phyloP scores from a whole-genome alignment of 2,113 vertebrate species.

The Symphodus melops region DNA sequence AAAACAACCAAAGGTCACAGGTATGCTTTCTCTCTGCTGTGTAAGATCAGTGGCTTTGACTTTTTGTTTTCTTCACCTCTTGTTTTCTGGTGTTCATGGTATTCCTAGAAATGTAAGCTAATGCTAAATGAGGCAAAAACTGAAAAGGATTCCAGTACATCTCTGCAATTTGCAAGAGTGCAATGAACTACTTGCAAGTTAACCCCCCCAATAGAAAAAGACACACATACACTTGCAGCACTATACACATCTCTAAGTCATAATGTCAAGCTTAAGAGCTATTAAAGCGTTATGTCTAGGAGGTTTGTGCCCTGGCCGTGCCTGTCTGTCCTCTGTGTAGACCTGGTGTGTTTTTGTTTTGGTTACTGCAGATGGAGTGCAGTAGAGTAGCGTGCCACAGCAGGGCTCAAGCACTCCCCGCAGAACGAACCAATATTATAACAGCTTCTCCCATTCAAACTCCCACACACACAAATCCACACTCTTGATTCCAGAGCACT shows the following conservation, averaged over 20 bases:
- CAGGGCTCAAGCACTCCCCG: slow-evolving; percentile 32
- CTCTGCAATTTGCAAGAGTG: slow-evolving; percentile 24
- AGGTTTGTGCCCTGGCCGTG: slow-evolving; percentile 25
- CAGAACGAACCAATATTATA: slow-evolving; percentile 75
- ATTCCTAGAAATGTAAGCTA: slow-evolving; percentile 8
- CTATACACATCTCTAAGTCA: background rate
- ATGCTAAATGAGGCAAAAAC: slow-evolving; percentile 12
- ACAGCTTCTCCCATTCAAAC: slow-evolving; percentile 63
- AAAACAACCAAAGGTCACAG: slow-evolving; percentile 1
- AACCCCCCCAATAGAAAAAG: too few species aligned
- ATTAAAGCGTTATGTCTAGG: slow-evolving; percentile 19
- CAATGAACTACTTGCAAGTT: background rate
- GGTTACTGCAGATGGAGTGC: slow-evolving; percentile 51
- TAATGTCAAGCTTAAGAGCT: slow-evolving; percentile 1
- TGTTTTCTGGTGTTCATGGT: slow-evolving; percentile 3
- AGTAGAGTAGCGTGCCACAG: slow-evolving; percentile 66
- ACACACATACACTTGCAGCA: background rate
- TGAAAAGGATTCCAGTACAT: background rate
- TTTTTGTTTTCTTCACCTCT: slow-evolving; percentile 27
- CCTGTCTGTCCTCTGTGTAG: slow-evolving; percentile 24
- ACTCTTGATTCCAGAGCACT: slow-evolving; percentile 33
- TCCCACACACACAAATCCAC: slow-evolving; percentile 33
- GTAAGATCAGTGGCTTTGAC: slow-evolving; percentile 18
- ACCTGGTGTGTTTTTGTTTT: slow-evolving; percentile 50
- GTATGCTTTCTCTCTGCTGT: slow-evolving; percentile 17